Conservation (phyloP, 2,113 vertebrate genomes). For the Crotalus helleri region DNA sequence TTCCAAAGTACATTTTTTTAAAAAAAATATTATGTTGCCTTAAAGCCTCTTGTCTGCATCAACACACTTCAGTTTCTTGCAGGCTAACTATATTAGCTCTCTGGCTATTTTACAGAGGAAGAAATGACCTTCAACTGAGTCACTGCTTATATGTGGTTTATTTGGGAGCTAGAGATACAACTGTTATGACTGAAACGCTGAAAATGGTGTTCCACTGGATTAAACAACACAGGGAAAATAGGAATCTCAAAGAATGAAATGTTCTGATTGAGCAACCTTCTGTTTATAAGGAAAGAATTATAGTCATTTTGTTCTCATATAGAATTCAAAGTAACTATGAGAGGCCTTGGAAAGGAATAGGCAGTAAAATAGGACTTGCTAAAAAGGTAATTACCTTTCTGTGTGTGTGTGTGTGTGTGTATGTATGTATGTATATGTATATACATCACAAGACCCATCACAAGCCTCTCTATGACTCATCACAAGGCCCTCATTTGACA, state of each 20-base stretch:
- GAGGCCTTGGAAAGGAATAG: not conserved
- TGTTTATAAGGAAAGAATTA: not conserved
- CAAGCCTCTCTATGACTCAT: too few relatives aligned
- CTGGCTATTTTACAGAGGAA: not conserved
- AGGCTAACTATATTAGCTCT: not conserved
- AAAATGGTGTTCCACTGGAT: not conserved
- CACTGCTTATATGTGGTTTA: not conserved
- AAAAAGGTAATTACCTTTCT: not conserved
- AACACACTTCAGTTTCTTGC: not conserved
- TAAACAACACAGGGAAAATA: not conserved
- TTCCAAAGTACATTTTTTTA: not conserved
- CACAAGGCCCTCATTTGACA: too few relatives aligned
- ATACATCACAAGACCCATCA: too few relatives aligned
- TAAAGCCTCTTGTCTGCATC: not conserved
- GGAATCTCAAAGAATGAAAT: not conserved
- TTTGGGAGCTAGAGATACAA: not conserved
- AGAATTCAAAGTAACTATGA: not conserved
- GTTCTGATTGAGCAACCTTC: not conserved
- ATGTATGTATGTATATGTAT: not conserved
- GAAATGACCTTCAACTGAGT: not conserved
- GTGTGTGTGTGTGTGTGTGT: too few relatives aligned
- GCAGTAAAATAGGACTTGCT: not conserved
- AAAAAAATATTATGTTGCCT: not conserved
- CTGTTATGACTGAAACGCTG: not conserved
- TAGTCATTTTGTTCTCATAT: not conserved